Conservation (phyloP, 2,888 invertebrate genomes). For the Napeogenes sylphis region DNA sequence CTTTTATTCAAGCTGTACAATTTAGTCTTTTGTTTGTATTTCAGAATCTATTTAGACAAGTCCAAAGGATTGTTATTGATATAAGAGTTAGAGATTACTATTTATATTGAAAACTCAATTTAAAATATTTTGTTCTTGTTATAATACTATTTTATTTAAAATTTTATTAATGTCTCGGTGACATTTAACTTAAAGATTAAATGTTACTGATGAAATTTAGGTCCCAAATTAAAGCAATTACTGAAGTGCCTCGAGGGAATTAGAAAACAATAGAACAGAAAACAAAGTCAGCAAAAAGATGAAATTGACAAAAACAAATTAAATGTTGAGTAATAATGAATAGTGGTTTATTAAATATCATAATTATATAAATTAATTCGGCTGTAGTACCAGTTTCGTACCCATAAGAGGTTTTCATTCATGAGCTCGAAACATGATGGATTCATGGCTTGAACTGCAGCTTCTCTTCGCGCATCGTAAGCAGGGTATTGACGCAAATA, state of each 20-base stretch:
- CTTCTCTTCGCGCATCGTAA: no score
- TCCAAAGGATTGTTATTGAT: not conserved
- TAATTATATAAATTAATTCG: not conserved
- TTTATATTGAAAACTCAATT: not conserved
- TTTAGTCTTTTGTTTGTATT: conserved; percentile 2
- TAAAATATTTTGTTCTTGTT: not conserved
- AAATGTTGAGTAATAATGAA: not conserved
- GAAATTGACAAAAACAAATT: not conserved
- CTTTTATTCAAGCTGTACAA: not conserved
- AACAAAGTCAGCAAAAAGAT: conserved; percentile 2
- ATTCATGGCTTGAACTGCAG: no score
- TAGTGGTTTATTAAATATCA: not conserved
- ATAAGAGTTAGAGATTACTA: not conserved
- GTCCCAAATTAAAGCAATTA: conserved; percentile 20
- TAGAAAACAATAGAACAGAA: conserved; percentile 22
- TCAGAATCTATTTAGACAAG: conserved; percentile 5
- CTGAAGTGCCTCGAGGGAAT: conserved; percentile 12
- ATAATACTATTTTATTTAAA: not conserved
- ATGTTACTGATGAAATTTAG: conserved; percentile 19
- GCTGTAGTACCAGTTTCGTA: no score
- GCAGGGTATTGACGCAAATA: no score
- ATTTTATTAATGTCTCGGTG: conserved; percentile 9
- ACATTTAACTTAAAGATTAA: conserved; percentile 15
- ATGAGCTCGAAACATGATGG: no score
- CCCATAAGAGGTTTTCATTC: no score